Evolutionary conservation across 2,113 vertebrate species (phyloP).

Genomic region (Hippopotamus amphibius): DNA sequence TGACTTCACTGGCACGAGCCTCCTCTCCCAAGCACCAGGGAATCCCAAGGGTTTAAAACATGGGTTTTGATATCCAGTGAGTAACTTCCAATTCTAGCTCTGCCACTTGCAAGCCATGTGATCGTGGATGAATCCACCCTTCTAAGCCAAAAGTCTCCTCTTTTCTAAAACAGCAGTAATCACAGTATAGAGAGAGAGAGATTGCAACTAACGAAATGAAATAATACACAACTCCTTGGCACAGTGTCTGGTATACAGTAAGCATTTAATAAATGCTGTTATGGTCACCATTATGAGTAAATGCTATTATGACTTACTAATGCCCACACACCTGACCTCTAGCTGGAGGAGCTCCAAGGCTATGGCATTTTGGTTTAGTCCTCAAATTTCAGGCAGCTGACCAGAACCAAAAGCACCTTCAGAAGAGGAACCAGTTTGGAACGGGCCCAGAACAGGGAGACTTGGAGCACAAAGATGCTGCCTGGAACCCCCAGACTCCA

Average conservation of each 20-base stretch:
- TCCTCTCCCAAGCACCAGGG: neutral
- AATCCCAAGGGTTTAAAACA: neutral
- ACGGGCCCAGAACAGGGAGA: neutral
- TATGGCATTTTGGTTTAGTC: neutral
- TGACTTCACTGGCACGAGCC: neutral
- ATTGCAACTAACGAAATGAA: neutral
- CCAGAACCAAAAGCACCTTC: neutral
- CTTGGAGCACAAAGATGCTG: neutral
- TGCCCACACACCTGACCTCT: neutral
- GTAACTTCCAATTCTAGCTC: neutral
- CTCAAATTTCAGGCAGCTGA: neutral
- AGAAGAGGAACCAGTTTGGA: neutral
- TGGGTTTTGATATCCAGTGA: neutral
- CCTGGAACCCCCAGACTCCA: neutral
- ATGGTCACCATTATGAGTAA: neutral
- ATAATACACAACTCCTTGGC: neutral
- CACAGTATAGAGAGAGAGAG: neutral
- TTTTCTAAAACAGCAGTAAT: constrained; percentile 34
- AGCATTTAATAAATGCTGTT: neutral
- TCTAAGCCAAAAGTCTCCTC: constrained; percentile 17
- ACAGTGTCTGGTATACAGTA: neutral
- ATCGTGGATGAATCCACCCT: neutral
- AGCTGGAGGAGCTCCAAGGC: neutral
- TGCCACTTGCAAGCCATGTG: neutral
- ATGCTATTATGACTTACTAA: neutral